Evolutionary conservation across 2,888 invertebrate species (phyloP).

Genomic region (Caenorhabditis sp.): DNA sequence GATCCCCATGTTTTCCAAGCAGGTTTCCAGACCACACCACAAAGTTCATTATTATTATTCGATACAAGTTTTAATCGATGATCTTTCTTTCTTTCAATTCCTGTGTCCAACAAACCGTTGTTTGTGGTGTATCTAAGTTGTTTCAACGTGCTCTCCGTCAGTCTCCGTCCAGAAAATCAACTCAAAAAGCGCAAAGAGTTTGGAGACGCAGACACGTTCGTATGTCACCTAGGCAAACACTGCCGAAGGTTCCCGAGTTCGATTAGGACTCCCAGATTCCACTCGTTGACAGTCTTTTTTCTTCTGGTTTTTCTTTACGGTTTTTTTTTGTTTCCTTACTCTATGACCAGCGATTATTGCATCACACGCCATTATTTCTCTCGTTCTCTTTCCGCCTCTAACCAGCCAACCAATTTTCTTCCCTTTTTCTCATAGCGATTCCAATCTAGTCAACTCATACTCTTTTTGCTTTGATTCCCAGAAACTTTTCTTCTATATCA

Average conservation of each 20-base stretch:
- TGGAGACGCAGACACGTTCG: constrained; percentile 13
- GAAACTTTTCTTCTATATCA: too few relatives aligned
- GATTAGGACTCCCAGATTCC: too few relatives aligned
- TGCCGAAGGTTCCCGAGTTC: constrained; percentile 13
- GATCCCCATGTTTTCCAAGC: too few relatives aligned
- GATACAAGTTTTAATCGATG: too few relatives aligned
- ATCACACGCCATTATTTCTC: constrained; percentile 34
- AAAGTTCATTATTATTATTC: too few relatives aligned
- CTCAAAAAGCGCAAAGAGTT: not conserved
- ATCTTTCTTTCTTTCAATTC: too few relatives aligned
- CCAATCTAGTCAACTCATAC: too few relatives aligned
- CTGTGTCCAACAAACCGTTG: too few relatives aligned
- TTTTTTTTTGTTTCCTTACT: not conserved
- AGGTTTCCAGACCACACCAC: too few relatives aligned
- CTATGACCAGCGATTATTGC: constrained; percentile 33
- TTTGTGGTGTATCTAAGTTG: too few relatives aligned
- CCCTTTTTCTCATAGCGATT: not conserved
- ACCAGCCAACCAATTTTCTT: not conserved
- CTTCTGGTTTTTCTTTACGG: not conserved
- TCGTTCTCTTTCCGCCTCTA: constrained; percentile 1
- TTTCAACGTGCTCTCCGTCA: too few relatives aligned
- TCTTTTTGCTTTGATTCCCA: not conserved
- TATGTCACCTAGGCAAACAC: constrained; percentile 55
- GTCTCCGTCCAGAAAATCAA: constrained; percentile 18
- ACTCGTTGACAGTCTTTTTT: too few relatives aligned